A percentile compares a stretch with the other conserved stretches of the same genome.
Conservation (phyloP, 2,797 vertebrate species). For the Sebastiscus albofasciatus region DNA sequence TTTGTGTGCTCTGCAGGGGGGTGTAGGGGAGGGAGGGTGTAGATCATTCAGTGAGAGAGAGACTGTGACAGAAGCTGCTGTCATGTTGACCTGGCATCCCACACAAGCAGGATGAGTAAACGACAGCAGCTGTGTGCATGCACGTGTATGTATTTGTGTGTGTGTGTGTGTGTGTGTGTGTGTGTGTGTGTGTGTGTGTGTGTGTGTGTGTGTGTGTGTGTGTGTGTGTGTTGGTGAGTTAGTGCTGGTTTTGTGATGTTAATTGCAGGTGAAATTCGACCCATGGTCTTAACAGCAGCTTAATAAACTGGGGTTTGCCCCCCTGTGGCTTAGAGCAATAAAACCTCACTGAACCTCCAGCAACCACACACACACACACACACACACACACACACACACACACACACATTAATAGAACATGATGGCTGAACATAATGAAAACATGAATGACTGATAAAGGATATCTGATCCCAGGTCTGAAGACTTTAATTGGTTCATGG, state of each 20-base stretch:
- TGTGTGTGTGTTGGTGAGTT: conserved; percentile 4
- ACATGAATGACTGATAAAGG: neutral
- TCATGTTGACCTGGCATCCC: conserved; percentile 54
- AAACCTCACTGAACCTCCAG: conserved; percentile 33
- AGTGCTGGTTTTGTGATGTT: conserved; percentile 15
- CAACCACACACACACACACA: neutral
- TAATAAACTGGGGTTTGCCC: conserved; percentile 59
- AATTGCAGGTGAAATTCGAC: conserved; percentile 74
- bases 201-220: conserved; percentile 27
- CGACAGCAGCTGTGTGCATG: conserved; percentile 55
- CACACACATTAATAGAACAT: neutral
- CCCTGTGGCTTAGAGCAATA: conserved; percentile 46
- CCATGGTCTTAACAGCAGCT: conserved; percentile 50
- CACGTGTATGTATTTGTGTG: neutral
- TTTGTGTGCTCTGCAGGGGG: neutral
- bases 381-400: neutral
- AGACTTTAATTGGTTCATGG: neutral
- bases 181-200: conserved; percentile 14
- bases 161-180: conserved; percentile 13
- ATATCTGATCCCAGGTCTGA: neutral
- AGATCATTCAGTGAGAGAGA: conserved; percentile 23
- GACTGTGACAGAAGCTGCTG: conserved; percentile 39
- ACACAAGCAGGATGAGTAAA: conserved; percentile 67
- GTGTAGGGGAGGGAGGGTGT: neutral
- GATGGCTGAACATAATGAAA: neutral